Conservation (phyloP, 2,797 vertebrate species). For the Macrochelys suwanniensis region DNA sequence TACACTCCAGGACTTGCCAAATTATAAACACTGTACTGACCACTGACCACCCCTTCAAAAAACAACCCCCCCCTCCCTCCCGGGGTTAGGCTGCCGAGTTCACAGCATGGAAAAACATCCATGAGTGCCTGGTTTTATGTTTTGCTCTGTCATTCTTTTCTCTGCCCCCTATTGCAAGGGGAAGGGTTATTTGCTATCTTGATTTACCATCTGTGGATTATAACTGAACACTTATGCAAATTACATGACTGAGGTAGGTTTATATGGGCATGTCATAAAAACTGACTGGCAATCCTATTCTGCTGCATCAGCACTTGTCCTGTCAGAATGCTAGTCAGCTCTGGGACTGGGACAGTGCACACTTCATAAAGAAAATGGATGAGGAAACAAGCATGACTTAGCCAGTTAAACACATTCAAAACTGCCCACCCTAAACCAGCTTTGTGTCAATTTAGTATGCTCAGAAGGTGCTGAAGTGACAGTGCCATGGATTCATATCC, state of each 20-base stretch:
- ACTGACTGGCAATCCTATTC: slow-evolving; percentile 14
- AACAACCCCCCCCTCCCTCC: neutral
- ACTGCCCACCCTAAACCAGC: neutral
- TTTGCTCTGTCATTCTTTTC: neutral
- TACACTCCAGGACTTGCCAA: neutral
- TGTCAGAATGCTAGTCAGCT: neutral
- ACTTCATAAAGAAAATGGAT: neutral
- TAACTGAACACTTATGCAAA: slow-evolving; percentile 33
- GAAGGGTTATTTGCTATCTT: neutral
- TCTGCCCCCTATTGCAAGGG: neutral
- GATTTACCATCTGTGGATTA: neutral
- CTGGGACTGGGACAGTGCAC: neutral
- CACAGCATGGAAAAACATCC: neutral
- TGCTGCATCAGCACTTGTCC: slow-evolving; percentile 46
- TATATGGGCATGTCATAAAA: slow-evolving; percentile 26
- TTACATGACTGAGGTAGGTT: neutral
- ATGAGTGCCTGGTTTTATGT: neutral
- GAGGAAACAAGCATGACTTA: neutral
- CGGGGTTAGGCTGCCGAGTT: neutral
- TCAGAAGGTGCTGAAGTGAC: neutral
- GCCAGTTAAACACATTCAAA: neutral
- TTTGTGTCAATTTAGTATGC: neutral
- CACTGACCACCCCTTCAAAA: neutral
- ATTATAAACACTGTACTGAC: neutral
- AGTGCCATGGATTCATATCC: neutral